Evolutionary conservation across 1,140 invertebrate genomes (phyloP), one percentile per base, ranked within the genome.

Genomic region (Drosophila kohkoa): DNA sequence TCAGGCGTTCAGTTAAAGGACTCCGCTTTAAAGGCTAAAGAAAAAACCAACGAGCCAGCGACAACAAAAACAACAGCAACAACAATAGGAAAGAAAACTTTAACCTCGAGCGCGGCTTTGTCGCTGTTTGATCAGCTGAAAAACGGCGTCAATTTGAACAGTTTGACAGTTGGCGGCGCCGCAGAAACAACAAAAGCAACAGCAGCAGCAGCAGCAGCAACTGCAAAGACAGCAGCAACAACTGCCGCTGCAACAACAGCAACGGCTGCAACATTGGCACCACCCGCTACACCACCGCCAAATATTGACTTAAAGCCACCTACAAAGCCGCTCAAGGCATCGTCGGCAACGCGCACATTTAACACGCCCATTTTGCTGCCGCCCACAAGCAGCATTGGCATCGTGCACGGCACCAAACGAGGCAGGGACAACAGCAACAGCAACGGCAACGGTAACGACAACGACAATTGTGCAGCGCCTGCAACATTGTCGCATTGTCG

Each of bases 121-220:
- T 92, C 82, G 59, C 75, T 92, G 78, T 92, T 92, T 86, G 90
- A 92, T 91, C 90, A 92, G 79, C 82, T 92, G 68, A 92, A 92
- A 81, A 92, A 90, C 76, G 82, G 90, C 78, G 77, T 81, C 70
- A 89, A 92, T 77, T 74, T 77, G 79, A 87, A 79, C 63, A 86
- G 82, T 77, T 82, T 75, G 54, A 81, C 85, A 79, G 64, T 77
- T 76, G 62, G 73, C 68, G 86, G 68, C 73, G 72, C 67, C 52
- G 28, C 67, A 65, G 54, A 58, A 62, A 32, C 74, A 52, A n/a
- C 55, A 69, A 7, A 25, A 46, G 32, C 30, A 52, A 20, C 68
- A 43, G 7, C 63, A 30, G n/a, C 74, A 49, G 16, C 48, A 51
- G 28, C 48, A 3, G 10, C 49, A 3, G 28, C 25, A 52, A 49